A percentile compares a stretch with the other conserved stretches of the same genome.
These are phyloP conservation scores for Lottia gigantea DNA, from an alignment of 2,888 invertebrate species.

Conservation along the genomic window DNA sequence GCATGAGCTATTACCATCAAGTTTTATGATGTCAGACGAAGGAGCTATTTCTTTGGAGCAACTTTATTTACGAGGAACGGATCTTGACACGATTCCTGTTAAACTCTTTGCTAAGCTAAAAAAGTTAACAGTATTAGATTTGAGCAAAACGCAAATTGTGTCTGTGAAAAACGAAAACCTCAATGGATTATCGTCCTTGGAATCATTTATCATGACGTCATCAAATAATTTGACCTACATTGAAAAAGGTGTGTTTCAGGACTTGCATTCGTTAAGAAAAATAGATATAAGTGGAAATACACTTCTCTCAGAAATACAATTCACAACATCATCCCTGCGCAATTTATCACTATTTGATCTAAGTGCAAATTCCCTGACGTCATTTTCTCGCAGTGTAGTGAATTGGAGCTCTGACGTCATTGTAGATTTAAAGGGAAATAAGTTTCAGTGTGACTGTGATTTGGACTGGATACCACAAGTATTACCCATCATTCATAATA, in stretches of 20 bases:
- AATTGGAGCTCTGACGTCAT: slow-evolving; percentile 15
- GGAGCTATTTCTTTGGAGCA: slow-evolving; percentile 7
- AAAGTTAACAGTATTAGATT: slow-evolving; percentile 17
- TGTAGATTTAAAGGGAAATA: slow-evolving; percentile 21
- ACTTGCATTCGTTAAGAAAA: slow-evolving; percentile 15
- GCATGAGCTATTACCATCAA: background rate
- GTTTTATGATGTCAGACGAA: slow-evolving; percentile 13
- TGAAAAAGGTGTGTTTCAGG: slow-evolving; percentile 16
- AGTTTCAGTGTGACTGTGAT: slow-evolving; percentile 23
- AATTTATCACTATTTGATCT: slow-evolving; percentile 19
- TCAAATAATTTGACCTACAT: slow-evolving; percentile 7
- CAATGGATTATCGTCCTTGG: slow-evolving; percentile 4
- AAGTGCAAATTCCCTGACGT: slow-evolving; percentile 15
- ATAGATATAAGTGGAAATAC: slow-evolving; percentile 21
- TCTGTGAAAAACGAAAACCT: slow-evolving; percentile 11
- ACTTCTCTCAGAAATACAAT: slow-evolving; percentile 14
- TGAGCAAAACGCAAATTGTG: slow-evolving; percentile 23
- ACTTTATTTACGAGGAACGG: slow-evolving; percentile 18
- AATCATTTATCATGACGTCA: slow-evolving; percentile 15
- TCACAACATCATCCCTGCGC: slow-evolving; percentile 12
- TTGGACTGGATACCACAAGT: slow-evolving; percentile 19
- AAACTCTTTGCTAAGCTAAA: slow-evolving; percentile 12
- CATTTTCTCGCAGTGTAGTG: slow-evolving; percentile 13
- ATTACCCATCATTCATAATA: background rate
- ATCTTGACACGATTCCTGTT: slow-evolving; percentile 16